Evolutionary conservation across 2,888 invertebrate species (phyloP), one percentile per base, ranked within the genome.

Genomic region (Drymonia ruficornis): DNA sequence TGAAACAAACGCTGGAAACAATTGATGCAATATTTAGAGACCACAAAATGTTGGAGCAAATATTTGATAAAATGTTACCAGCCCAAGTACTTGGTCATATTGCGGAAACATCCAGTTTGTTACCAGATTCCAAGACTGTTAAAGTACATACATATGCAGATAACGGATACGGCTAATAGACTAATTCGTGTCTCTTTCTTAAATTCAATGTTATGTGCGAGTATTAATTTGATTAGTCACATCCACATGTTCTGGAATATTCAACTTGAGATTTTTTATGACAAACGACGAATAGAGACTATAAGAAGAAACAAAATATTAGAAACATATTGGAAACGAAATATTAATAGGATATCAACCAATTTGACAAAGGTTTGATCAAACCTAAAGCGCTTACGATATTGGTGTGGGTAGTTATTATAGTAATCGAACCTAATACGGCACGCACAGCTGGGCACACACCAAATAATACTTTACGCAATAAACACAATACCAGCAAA

Each of bases 401-500:
- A 62, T 59, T 52, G 44, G 46, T 52, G 70, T 77, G 68, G 71
- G 77, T 61, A 65, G 78, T 36, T 55, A 61, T 69, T 61, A 66
- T 65, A 68, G 70, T 68, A 67, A 51, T 57, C 52, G 47, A 31
- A 52, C 74, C 78, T 56, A 69, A 76, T 76, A 71, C 48, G 70
- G 74, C 59, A 16, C 56, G 52, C 65, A 59, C 77, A 78, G 77
- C 74, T 78, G 76, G 70, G 50, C 51, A 64, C 51, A 64, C 53
- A 60, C 54, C 49, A 63, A 65, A 66, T 62, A 64, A 67, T 62
- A 55, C 47, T 65, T 67, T 69, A 63, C 60, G 56, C 63, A 69
- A 62, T 65, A 55, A 60, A 66, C 61, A 68, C 64, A 67, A 61
- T 58, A 59, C 49, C 47, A 50, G 54, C 46, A 59, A 70, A 70